phyloP scores from a whole-genome alignment of 1,140 invertebrate species.

The Acromyrmex echinatior region DNA sequence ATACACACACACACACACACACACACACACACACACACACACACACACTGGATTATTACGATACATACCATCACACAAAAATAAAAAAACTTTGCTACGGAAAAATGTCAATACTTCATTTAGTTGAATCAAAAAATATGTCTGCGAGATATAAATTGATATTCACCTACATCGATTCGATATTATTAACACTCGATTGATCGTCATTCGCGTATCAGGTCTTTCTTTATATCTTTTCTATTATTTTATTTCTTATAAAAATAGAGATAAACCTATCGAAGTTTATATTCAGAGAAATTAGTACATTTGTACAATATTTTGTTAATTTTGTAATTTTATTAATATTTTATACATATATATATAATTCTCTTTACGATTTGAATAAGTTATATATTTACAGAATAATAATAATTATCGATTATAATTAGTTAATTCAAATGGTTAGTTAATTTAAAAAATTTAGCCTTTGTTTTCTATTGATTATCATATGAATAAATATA shows the following conservation, averaged over 20 bases:
- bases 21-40: no score
- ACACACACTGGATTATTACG: neutral
- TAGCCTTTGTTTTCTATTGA: neutral
- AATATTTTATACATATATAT: neutral
- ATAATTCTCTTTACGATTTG: neutral
- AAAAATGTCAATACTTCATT: constrained; percentile 43
- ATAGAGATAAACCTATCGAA: neutral
- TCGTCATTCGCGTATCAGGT: neutral
- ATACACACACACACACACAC: no score
- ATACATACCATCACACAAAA: neutral
- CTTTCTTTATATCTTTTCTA: neutral
- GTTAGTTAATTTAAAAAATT: neutral
- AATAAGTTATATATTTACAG: neutral
- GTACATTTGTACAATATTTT: constrained; percentile 2
- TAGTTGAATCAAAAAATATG: neutral
- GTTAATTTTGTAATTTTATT: neutral
- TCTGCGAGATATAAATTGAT: constrained; percentile 20
- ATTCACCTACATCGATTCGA: neutral
- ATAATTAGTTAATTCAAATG: neutral
- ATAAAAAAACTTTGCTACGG: neutral
- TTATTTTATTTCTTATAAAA: constrained; percentile 27
- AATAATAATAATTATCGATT: constrained; percentile 10
- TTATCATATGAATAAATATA: neutral
- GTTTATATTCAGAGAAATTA: neutral
- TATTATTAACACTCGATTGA: neutral